Base-by-base conservation (phyloP, 2,113 vertebrate genomes). In the Myotis yumanensis region DNA sequence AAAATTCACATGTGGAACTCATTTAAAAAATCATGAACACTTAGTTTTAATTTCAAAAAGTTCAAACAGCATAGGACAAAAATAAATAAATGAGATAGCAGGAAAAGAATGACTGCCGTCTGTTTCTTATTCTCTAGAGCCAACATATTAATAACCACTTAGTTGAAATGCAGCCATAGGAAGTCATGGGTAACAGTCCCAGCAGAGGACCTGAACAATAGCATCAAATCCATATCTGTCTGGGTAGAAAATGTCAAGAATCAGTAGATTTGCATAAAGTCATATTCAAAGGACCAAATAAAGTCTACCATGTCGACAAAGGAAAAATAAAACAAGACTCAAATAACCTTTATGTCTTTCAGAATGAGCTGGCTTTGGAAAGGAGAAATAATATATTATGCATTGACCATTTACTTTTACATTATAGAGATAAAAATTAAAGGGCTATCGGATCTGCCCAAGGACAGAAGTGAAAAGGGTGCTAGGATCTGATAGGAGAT, bases 11-110 rank as follows among this genome's bases (percentile, higher is more conserved):
- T 83, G 4, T 68, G 71, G 68, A 96, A 93, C 20, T 8, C 79
- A 88, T 40, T 3, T 80, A 48, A 89, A 86, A 91, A 75, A 46
- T 37, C 91, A 57, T 86, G 90, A 95, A 32, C 0, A 28, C 3
- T 91, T 52, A 40, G 15, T 54, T 97, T 91, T 37, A 22, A 94
- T 96, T 82, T 64, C 25, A n/a, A 96, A 69, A 48, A 91, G 51
- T 35, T 91, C 17, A 94, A 75, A 68, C 18, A 86, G 7, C 37
- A 75, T 40, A 76, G 81, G 46, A 59, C 11, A 62, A 87, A 93
- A 96, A 82, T 12, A 88, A 95, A 86, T 15, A 95, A 96, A 5
- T 4, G 66, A 6, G 2, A 75, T 2, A 0, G 9, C 7, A 82
- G 3, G 32, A 68, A 96, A 76, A 5, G 5, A 81, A 9, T 11